phyloP scores from a whole-genome alignment of 1,140 invertebrate genomes.

The Bradynema listronoti region DNA sequence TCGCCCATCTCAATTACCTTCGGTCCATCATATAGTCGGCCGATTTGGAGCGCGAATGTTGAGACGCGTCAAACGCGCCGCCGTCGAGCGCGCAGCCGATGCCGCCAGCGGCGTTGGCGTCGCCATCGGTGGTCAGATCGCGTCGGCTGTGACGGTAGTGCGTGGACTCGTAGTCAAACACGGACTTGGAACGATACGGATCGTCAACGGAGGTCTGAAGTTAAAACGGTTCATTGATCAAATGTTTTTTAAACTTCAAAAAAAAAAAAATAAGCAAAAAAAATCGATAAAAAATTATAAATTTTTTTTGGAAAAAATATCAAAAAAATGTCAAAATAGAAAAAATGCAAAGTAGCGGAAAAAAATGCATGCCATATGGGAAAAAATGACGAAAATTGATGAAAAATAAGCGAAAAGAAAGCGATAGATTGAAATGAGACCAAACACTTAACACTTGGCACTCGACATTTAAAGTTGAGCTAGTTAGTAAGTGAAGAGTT shows the following conservation, averaged over 20 bases:
- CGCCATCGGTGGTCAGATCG: conserved; percentile 50
- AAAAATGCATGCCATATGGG: not conserved
- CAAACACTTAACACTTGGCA: too few species aligned
- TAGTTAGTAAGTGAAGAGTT: too few species aligned
- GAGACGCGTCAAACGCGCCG: conserved; percentile 20
- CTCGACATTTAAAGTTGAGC: too few species aligned
- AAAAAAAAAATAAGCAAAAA: not conserved
- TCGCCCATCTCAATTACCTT: conserved; percentile 27
- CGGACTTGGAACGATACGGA: conserved; percentile 45
- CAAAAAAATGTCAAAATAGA: not conserved
- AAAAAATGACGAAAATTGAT: conserved; percentile 23
- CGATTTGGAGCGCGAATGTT: conserved; percentile 47
- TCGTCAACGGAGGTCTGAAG: conserved; percentile 37
- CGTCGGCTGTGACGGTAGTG: conserved; percentile 36
- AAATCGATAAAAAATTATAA: not conserved
- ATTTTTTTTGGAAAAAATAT: conserved; percentile 2
- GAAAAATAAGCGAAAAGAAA: not conserved
- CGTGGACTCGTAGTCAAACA: conserved; percentile 42
- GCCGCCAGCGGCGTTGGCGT: conserved; percentile 28
- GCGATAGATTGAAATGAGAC: not conserved
- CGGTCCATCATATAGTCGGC: conserved; percentile 56
- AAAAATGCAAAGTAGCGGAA: not conserved
- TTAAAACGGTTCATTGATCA: not conserved
- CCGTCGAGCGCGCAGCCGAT: conserved; percentile 35
- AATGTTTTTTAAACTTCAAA: not conserved